Base-by-base conservation (phyloP, 2,113 vertebrate species). In the Psophia crepitans region DNA sequence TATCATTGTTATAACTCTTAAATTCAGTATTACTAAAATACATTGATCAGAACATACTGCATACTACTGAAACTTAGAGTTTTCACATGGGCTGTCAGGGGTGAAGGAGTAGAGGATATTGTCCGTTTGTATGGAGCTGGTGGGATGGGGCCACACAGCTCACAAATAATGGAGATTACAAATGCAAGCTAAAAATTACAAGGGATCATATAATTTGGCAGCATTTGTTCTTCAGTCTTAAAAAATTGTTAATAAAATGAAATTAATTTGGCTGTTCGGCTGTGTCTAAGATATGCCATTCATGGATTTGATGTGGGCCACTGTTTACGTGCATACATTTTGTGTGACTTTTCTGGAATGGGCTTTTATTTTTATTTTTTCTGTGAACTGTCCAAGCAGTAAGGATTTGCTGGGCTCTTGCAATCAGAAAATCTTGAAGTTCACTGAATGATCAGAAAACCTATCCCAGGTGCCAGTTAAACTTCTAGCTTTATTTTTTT, bases 231-330 rank as follows among this genome's bases (percentile, higher is more conserved):
- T 86, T 91, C 33, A 58, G 13, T 73, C 43, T 84, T 76, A 15
- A 19, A 6, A 6, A 68, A 17, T 5, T 87, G 3, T 33, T 65
- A 65, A 39, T 11, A 2, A 39, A 51, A 66, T 63, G 2, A 53
- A 17, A 9, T 68, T 8, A 53, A 28, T 68, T 70, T 89, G 43
- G 8, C n/a, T 80, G 0, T 19, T 83, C 32, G 63, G 0, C 14
- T 68, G 19, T 53, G 12, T 68, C 33, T 10, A 74, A 43, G 11
- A 10, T 73, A 14, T 46, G 12, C 22, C 68, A 15, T 56, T 73
- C 4, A 21, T 39, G 10, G 33, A 23, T 64, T 76, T 91, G 12
- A 4, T 43, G 4, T 2, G 4, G 18, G 3, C 0, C 22, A 8
- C 28, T 75, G 7, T 51, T 8, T 60, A 14, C 49, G 19, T 46